A percentile compares a stretch with the other conserved stretches of the same genome.
Evolutionary conservation across 2,888 invertebrate genomes (phyloP).

Genomic region (Ferdinandea cuprea): DNA sequence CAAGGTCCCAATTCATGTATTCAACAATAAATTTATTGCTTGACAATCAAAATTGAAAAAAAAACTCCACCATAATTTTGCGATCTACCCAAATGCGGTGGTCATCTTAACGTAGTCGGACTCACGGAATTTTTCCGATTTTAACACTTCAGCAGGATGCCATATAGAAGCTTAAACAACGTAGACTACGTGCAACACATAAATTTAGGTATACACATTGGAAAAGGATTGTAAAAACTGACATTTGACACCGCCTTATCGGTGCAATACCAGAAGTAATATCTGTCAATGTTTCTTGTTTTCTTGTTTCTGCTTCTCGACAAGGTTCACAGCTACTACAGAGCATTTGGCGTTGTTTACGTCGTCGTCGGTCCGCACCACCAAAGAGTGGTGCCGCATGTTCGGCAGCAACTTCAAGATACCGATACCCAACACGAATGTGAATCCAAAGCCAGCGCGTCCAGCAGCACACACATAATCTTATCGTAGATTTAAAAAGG

Average conservation of each 20-base stretch:
- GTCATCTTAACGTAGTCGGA: background rate
- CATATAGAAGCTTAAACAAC: background rate
- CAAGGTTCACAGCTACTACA: conserved; percentile 28
- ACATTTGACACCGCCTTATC: conserved; percentile 73
- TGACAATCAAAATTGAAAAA: background rate
- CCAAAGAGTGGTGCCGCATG: conserved; percentile 54
- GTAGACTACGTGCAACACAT: conserved; percentile 31
- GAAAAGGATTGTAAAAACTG: conserved; percentile 57
- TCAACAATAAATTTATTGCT: background rate
- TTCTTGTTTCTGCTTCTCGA: conserved; percentile 18
- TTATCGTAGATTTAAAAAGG: conserved; percentile 62
- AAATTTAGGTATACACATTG: conserved; percentile 32
- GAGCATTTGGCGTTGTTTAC: background rate
- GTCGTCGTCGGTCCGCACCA: background rate
- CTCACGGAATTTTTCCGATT: background rate
- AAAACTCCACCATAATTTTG: background rate
- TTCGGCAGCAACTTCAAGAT: conserved; percentile 49
- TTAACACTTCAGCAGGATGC: background rate
- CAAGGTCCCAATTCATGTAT: background rate
- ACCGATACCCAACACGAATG: conserved; percentile 57
- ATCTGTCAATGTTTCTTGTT: conserved; percentile 65
- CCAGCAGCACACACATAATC: conserved; percentile 35
- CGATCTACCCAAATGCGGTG: background rate
- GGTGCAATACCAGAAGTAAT: conserved; percentile 73
- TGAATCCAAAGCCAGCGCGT: conserved; percentile 51